phyloP scores from a whole-genome alignment of 35 echinoderm and acorn worm species.

The Apostichopus parvimensis region DNA sequence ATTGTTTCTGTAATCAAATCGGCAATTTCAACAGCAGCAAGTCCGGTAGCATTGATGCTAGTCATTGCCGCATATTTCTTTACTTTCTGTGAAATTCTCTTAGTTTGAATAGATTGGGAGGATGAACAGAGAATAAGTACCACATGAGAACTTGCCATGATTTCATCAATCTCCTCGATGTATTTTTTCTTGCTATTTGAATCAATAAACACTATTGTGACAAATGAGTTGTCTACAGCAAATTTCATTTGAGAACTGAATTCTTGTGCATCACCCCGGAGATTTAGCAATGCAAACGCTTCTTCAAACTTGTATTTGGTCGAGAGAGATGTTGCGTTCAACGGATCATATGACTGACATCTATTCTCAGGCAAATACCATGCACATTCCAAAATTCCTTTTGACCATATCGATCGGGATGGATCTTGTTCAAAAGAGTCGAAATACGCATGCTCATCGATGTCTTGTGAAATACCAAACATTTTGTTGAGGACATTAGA shows the following conservation, averaged over 20 bases:
- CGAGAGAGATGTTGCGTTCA: not conserved
- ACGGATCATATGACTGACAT: not conserved
- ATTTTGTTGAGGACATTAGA: slow-evolving; percentile 51
- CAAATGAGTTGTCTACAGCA: not conserved
- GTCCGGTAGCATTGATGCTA: not conserved
- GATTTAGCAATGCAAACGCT: slow-evolving; percentile 3
- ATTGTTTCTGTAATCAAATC: not conserved
- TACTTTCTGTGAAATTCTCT: not conserved
- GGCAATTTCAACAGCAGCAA: not conserved
- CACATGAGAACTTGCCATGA: not conserved
- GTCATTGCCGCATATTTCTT: not conserved
- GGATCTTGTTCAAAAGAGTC: slow-evolving; percentile 5
- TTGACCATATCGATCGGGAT: not conserved
- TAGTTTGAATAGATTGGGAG: not conserved
- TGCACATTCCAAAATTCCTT: slow-evolving; percentile 13
- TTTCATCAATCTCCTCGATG: not conserved
- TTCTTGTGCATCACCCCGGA: not conserved
- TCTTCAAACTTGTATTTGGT: not conserved
- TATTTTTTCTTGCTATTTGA: not conserved
- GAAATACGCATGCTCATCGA: slow-evolving; percentile 36
- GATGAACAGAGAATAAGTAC: slow-evolving; percentile 1
- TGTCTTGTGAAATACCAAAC: not conserved
- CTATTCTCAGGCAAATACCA: slow-evolving; percentile 27
- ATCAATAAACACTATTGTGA: not conserved
- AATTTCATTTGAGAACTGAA: not conserved